Evolutionary conservation across 2,888 invertebrate genomes (phyloP).

Genomic region (Nephrotoma flavescens): DNA sequence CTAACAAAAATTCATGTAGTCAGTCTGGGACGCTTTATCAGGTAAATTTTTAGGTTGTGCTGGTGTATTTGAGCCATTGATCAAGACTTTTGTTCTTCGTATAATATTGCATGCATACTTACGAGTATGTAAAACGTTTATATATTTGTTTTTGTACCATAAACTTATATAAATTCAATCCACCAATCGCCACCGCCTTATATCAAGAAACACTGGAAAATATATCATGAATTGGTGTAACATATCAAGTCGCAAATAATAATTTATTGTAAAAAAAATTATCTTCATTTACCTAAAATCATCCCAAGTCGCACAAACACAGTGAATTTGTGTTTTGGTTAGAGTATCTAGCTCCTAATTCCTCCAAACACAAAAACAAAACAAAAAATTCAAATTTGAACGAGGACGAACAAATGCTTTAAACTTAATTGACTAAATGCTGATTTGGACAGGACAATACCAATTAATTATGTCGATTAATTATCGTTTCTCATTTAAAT

Average conservation of each 20-base stretch:
- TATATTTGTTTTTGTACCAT: no score
- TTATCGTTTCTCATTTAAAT: neutral
- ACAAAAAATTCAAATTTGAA: neutral
- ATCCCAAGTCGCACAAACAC: neutral
- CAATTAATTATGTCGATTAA: neutral
- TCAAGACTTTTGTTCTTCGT: no score
- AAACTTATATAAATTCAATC: no score
- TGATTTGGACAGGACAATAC: neutral
- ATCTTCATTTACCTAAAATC: neutral
- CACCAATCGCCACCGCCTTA: neutral
- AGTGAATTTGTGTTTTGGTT: neutral
- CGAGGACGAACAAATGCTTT: neutral
- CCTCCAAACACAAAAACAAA: neutral
- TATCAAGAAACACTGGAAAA: neutral
- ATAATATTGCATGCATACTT: no score
- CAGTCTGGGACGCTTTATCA: no score
- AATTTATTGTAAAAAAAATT: neutral
- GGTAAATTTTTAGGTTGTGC: no score
- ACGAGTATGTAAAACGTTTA: no score
- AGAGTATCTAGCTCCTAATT: no score
- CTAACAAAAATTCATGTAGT: no score
- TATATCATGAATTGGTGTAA: neutral
- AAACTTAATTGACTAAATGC: neutral
- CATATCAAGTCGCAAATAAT: neutral
- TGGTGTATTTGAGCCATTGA: no score